These are phyloP conservation scores for Diorhabda carinulata DNA, from an alignment of 1,140 invertebrate species.

Conservation along the genomic window DNA sequence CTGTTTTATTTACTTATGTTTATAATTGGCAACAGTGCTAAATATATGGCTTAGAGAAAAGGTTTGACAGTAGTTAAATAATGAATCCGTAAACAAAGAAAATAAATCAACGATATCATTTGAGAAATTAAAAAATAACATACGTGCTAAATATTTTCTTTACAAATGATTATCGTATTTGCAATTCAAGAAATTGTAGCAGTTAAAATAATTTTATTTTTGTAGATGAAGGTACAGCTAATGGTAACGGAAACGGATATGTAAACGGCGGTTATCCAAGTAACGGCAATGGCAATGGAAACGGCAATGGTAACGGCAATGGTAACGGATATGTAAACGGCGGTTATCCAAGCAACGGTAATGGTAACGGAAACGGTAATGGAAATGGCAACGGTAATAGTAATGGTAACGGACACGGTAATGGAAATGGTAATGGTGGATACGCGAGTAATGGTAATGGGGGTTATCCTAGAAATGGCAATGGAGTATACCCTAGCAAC, in stretches of 20 bases:
- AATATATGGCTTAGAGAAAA: not conserved
- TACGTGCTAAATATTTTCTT: slow-evolving; percentile 9
- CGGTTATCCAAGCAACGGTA: slow-evolving; percentile 29
- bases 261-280: slow-evolving; percentile 18
- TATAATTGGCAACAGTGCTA: no score
- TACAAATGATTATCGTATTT: slow-evolving; percentile 23
- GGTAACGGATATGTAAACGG: slow-evolving; percentile 26
- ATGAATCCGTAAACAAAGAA: not conserved
- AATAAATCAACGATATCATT: not conserved
- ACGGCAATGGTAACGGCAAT: slow-evolving; percentile 19
- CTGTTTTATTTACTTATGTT: no score
- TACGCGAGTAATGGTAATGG: slow-evolving; percentile 40
- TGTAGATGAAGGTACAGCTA: slow-evolving; percentile 4
- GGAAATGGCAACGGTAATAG: slow-evolving; percentile 17
- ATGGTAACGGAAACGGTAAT: slow-evolving; percentile 27
- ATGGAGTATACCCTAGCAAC: slow-evolving; percentile 29
- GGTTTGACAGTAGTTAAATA: not conserved
- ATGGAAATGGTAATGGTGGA: slow-evolving; percentile 26
- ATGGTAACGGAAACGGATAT: slow-evolving; percentile 22
- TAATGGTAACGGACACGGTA: slow-evolving; percentile 29
- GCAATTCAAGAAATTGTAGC: slow-evolving; percentile 44
- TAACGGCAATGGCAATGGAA: slow-evolving; percentile 25
- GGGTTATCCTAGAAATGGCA: slow-evolving; percentile 33
- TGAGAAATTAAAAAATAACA: slow-evolving; percentile 9
- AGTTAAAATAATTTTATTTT: slow-evolving; percentile 25